A percentile compares a stretch with the other conserved stretches of the same genome.
Evolutionary conservation across 2,113 vertebrate genomes (phyloP).

Genomic region (Spilogale gracilis): DNA sequence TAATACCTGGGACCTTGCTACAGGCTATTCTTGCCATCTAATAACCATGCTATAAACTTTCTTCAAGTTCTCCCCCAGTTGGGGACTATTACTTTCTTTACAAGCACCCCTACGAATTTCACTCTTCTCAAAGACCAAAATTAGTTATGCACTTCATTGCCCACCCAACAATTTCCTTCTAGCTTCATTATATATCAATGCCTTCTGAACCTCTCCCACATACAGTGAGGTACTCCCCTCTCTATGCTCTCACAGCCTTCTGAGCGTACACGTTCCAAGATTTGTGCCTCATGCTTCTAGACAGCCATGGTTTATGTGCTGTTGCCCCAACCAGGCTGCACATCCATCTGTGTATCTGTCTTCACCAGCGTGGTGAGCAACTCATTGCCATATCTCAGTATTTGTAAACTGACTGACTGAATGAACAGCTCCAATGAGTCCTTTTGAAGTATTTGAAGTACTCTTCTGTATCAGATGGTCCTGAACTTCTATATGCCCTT

Average conservation of each 20-base stretch:
- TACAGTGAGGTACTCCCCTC: neutral
- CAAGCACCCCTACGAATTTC: neutral
- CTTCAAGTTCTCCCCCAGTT: neutral
- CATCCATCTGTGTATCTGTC: neutral
- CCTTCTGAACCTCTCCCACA: neutral
- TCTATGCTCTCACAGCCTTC: accelerated
- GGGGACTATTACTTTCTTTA: neutral
- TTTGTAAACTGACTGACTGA: neutral
- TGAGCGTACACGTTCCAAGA: neutral
- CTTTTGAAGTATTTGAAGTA: neutral
- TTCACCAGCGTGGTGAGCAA: neutral
- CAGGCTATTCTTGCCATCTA: neutral
- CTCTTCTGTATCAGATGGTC: neutral
- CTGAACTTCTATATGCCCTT: neutral
- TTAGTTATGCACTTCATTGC: neutral
- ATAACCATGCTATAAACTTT: neutral
- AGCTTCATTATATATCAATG: neutral
- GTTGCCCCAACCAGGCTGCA: neutral
- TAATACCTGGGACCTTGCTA: neutral
- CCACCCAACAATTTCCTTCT: neutral
- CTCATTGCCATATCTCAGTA: neutral
- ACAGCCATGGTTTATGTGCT: neutral
- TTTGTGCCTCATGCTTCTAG: accelerated
- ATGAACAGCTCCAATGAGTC: neutral
- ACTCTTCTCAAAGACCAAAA: neutral